Evolutionary conservation across 1,140 invertebrate genomes (phyloP), one percentile per base, ranked within the genome.

Genomic region (Conus betulinus): DNA sequence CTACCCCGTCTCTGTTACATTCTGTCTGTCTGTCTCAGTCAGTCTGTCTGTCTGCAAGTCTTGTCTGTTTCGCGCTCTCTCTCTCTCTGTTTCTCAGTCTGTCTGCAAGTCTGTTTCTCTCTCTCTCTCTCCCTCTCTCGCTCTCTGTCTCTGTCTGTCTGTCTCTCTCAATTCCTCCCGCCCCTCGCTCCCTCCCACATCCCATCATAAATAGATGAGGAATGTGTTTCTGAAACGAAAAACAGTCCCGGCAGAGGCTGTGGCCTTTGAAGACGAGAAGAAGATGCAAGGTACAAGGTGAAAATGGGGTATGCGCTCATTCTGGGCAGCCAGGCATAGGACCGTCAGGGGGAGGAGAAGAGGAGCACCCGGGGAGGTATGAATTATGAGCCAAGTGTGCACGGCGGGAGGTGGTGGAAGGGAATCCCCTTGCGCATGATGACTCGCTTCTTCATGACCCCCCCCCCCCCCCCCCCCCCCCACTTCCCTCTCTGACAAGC

Each of bases 291-390:
- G 23, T 20, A 81, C 13, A 17, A 6, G 51, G 79, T 13, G 79
- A 10, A 81, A 81, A 81, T 81, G 79, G 79, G 79, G 51, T 53
- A 55, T 81, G 79, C 79, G 52, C 51, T 81, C 79, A 53, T 81
- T 81, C 51, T 3, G 79, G 51, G 52, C 79, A 53, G 39, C 17
- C 39, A 51, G 39, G 79, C 51, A 81, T 81, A 20, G 8, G 79
- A 81, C 27, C 39, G 52, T 81, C 79, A 81, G 10, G 25, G 52
- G 60, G 11, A 63, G 17, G 60, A 63, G 57, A 71, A 23, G 79
- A 51, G 20, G 15, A 81, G 27, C 27, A 39, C 76, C 76, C 27
- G 39, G 76, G n/a, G 76, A 81, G 51, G 39, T 53, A 53, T 81
- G 79, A 81, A 51, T 81, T 81, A 81, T 23, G 79, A 81, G 79